phyloP scores from a whole-genome alignment of 2,888 invertebrate genomes.

The Folsomia manolachei region DNA sequence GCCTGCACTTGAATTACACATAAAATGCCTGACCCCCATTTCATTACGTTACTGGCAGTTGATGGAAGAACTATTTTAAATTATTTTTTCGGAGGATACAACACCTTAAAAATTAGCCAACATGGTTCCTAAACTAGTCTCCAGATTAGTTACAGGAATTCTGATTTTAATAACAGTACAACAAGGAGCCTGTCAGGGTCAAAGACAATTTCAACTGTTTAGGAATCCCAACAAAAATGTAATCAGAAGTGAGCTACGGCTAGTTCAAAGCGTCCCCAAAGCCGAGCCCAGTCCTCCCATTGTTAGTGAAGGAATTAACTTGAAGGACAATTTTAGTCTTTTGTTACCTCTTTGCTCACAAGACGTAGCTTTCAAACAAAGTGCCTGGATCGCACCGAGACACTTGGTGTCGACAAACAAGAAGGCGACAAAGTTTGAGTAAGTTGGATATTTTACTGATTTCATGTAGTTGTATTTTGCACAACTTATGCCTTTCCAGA shows the following conservation, averaged over 20 bases:
- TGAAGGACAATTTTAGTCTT: not conserved
- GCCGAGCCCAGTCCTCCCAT: not conserved
- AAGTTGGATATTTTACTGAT: not conserved
- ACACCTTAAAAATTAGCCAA: too few species aligned
- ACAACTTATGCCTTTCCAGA: conserved; percentile 14
- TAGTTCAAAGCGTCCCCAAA: not conserved
- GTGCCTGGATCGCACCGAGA: conserved; percentile 27
- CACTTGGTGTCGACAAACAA: conserved; percentile 30
- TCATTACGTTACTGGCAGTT: not conserved
- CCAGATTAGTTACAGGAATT: too few species aligned
- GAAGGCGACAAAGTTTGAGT: conserved; percentile 28
- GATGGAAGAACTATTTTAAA: not conserved
- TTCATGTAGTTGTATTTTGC: not conserved
- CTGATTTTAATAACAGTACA: too few species aligned
- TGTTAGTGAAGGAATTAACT: not conserved
- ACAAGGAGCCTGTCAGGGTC: too few species aligned
- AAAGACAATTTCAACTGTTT: too few species aligned
- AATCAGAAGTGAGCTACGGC: not conserved
- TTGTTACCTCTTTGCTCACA: conserved; percentile 33
- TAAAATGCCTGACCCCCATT: not conserved
- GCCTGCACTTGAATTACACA: not conserved
- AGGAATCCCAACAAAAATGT: too few species aligned
- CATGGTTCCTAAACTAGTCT: too few species aligned
- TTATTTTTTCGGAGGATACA: too few species aligned
- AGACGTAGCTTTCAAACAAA: conserved; percentile 18